phyloP scores from a whole-genome alignment of 2,888 invertebrate genomes.

The Drosophila quasianomalipes region DNA sequence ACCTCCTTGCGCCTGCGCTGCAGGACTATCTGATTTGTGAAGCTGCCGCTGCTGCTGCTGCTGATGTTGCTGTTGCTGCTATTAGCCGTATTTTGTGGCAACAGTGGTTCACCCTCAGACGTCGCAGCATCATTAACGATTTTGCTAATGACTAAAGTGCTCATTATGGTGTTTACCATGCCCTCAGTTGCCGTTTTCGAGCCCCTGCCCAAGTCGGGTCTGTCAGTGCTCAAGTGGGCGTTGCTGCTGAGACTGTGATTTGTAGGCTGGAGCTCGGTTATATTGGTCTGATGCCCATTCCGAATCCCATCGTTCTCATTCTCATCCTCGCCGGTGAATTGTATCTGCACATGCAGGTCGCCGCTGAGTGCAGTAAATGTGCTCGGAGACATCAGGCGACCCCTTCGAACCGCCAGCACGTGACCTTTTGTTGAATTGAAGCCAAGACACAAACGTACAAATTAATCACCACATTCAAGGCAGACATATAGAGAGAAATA shows the following conservation, averaged over 20 bases:
- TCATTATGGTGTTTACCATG: conserved; percentile 80
- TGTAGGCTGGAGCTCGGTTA: conserved; percentile 29
- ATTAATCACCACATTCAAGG: conserved; percentile 66
- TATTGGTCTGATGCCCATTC: conserved; percentile 16
- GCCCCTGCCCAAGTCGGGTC: neutral
- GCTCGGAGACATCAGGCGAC: conserved; percentile 90
- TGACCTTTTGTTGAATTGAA: conserved; percentile 83
- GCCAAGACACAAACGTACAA: conserved; percentile 49
- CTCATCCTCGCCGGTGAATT: conserved; percentile 77
- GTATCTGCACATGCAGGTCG: conserved; percentile 91
- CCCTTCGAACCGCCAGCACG: conserved; percentile 84
- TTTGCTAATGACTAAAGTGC: conserved; percentile 84
- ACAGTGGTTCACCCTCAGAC: conserved; percentile 35
- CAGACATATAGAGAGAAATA: conserved; percentile 56
- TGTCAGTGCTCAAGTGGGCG: conserved; percentile 62
- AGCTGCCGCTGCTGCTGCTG: neutral
- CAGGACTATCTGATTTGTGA: conserved; percentile 48
- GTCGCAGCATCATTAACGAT: conserved; percentile 77
- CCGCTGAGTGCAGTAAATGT: conserved; percentile 92
- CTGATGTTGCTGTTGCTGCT: neutral
- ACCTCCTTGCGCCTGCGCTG: conserved; percentile 81
- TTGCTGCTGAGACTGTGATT: conserved; percentile 44
- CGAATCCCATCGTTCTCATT: conserved; percentile 19
- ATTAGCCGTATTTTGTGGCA: conserved; percentile 20
- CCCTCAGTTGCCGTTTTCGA: conserved; percentile 21